These are phyloP conservation scores for Colossoma macropomum DNA, from an alignment of 2,113 vertebrate species.

Conservation along the genomic window DNA sequence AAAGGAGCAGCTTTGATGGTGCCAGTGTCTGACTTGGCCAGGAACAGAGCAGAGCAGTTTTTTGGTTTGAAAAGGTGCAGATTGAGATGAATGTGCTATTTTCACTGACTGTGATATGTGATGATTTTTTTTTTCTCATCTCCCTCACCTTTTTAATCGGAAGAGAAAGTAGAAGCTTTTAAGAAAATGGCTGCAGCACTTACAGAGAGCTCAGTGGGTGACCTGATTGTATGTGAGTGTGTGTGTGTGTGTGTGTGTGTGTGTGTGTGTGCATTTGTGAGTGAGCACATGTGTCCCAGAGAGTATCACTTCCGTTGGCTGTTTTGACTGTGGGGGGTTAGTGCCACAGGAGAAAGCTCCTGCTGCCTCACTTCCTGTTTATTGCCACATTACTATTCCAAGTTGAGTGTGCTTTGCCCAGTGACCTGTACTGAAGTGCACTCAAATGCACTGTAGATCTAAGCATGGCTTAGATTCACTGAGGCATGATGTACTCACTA, in stretches of 20 bases:
- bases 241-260: neutral
- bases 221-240: neutral
- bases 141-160: neutral
- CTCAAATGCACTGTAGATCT: constrained; percentile 17
- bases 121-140: neutral
- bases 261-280: neutral
- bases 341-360: constrained; percentile 30
- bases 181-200: constrained; percentile 29
- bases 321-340: constrained; percentile 1
- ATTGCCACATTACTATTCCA: constrained; percentile 6
- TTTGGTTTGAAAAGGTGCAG: constrained; percentile 13
- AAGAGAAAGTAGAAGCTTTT: constrained; percentile 37
- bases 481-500: constrained; percentile 7
- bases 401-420: constrained; percentile 25
- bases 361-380: constrained; percentile 43
- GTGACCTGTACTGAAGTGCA: constrained; percentile 41
- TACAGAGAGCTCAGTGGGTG: constrained; percentile 27
- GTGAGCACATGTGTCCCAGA: neutral
- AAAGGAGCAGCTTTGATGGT: neutral
- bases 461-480: constrained; percentile 16
- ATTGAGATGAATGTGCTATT: constrained; percentile 4
- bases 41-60: neutral
- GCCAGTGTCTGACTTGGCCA: neutral
- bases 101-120: neutral
- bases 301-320: neutral